A percentile compares a stretch with the other conserved stretches of the same genome.
These are phyloP conservation scores for Helogale parvula DNA, from an alignment of 2,113 vertebrate genomes.

Conservation along the genomic window DNA sequence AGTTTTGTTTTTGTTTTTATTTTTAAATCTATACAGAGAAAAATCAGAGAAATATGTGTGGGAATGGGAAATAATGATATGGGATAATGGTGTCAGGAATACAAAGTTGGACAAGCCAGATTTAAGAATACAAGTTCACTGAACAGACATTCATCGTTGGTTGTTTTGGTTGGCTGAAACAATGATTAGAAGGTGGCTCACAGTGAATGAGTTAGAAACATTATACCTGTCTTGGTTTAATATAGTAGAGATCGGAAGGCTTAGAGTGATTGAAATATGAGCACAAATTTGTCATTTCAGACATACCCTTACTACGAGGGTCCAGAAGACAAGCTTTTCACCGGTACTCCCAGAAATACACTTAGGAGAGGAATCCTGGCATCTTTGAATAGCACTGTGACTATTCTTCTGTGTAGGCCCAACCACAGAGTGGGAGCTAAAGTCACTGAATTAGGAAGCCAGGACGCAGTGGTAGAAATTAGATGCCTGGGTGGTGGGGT, in stretches of 20 bases:
- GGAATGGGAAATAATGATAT: not conserved
- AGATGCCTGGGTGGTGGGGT: not conserved
- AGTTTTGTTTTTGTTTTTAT: too few species aligned
- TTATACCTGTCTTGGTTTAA: not conserved
- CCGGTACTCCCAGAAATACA: not conserved
- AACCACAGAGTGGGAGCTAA: not conserved
- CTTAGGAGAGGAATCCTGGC: not conserved
- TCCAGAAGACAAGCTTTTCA: not conserved
- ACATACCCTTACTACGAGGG: not conserved
- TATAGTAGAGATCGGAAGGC: not conserved
- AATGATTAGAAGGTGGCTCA: not conserved
- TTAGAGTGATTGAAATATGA: not conserved
- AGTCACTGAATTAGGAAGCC: not conserved
- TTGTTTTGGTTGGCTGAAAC: not conserved
- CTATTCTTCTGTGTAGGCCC: not conserved
- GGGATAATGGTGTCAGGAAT: too few species aligned
- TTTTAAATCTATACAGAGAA: not conserved
- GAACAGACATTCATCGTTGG: not conserved
- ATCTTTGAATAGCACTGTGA: not conserved
- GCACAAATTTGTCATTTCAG: too few species aligned
- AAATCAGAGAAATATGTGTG: not conserved
- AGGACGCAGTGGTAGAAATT: not conserved
- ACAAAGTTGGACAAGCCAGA: not conserved
- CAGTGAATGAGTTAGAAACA: rapidly evolving
- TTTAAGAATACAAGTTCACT: not conserved